Evolutionary conservation across 1,140 invertebrate species (phyloP).

Genomic region (Yoshiicerus persimilis): DNA sequence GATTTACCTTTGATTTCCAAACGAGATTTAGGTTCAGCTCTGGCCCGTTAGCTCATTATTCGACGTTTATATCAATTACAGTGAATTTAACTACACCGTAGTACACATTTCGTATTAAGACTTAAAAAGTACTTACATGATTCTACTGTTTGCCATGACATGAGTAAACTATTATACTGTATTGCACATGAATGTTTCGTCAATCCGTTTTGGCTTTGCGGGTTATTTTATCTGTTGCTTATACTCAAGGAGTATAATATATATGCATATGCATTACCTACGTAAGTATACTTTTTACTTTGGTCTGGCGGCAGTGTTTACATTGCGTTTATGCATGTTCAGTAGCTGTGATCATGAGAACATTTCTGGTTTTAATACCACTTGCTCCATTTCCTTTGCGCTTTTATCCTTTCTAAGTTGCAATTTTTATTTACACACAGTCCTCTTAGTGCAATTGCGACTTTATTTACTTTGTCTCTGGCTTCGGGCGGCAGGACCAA

Average conservation of each 20-base stretch:
- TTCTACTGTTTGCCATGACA: background rate
- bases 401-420: background rate
- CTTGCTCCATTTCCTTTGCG: background rate
- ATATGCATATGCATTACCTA: background rate
- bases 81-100: background rate
- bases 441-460: background rate
- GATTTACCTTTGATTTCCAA: background rate
- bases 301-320: background rate
- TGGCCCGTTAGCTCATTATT: background rate
- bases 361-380: background rate
- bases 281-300: background rate
- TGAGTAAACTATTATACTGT: background rate
- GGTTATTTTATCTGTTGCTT: background rate
- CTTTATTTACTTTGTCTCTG: background rate
- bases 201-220: background rate
- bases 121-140: background rate
- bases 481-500: background rate
- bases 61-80: background rate
- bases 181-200: background rate
- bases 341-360: background rate
- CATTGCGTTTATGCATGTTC: background rate
- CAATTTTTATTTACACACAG: too few species aligned
- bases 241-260: background rate
- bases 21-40: background rate
- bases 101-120: background rate